Evolutionary conservation across 2,888 invertebrate genomes (phyloP), one percentile per base, ranked within the genome.

Genomic region (Reticulitermes lucifugus): DNA sequence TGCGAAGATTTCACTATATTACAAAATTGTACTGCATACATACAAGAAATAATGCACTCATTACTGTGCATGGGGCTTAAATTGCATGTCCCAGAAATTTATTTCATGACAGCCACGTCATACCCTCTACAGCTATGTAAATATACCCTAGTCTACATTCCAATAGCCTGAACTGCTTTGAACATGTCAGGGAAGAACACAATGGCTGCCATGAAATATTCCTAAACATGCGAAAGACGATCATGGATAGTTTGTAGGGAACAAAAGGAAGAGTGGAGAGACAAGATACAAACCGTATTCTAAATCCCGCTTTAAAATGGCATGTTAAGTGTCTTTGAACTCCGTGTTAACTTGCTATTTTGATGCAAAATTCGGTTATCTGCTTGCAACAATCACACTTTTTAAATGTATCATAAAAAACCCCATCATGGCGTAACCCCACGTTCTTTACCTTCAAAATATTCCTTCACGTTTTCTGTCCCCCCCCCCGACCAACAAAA

Each of bases 331-430:
- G 73, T 41, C 35, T 73, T 73, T 73, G 73, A 73, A 41, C 35
- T 73, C 35, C 73, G 35, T n/a, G 41, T 73, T 41, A 73, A 25
- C 6, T 70, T 70, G 6, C 25, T 70, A 70, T 73, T 73, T 73
- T 41, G 21, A 73, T 12, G 77, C 35, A 77, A 77, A 46, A 51
- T 77, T n/a, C 77, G 51, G 77, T 73, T 77, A 77, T 51, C 43
- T 77, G 1, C 77, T 51, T 51, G n/a, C n/a, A 77, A n/a, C 77
- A 77, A 41, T 46, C 46, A 77, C 22, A 77, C 41, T 35, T 77
- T 65, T 46, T 77, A 77, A 77, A 46, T 77, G 77, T n/a, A 77
- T 77, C 77, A n/a, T 77, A 77, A 77, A 73, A 71, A 75, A 77
- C 2, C 77, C 46, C n/a, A n/a, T 77, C 77, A 22, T 51, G 73